These are phyloP conservation scores for Lycorma delicatula DNA, from an alignment of 1,140 invertebrate species.

Conservation along the genomic window DNA sequence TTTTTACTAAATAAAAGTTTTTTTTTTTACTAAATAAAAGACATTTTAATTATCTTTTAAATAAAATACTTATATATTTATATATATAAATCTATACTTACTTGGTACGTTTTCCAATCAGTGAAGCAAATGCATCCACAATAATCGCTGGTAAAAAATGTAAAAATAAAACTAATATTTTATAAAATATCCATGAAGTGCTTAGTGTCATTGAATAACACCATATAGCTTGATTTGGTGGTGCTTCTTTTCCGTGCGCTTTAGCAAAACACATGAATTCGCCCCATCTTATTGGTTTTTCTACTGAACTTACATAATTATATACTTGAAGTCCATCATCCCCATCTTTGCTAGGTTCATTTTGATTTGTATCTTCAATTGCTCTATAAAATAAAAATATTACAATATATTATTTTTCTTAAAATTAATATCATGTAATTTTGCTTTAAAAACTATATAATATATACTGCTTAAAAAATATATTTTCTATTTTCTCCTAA, in stretches of 20 bases:
- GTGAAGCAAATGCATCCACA: slow-evolving; percentile 49
- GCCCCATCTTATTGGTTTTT: slow-evolving; percentile 48
- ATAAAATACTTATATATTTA: slow-evolving; percentile 6
- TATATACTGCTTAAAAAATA: no score
- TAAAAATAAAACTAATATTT: slow-evolving; percentile 44
- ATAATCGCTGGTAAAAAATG: slow-evolving; percentile 59
- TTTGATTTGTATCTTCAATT: slow-evolving; percentile 7
- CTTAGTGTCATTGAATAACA: slow-evolving; percentile 45
- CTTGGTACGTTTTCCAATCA: slow-evolving; percentile 54
- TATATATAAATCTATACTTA: no score
- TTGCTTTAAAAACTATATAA: no score
- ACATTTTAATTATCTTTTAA: neutral
- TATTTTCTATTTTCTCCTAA: no score
- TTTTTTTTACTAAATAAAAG: no score
- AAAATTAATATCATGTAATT: no score
- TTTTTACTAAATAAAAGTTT: no score
- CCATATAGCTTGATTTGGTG: slow-evolving; percentile 38
- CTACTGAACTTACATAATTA: slow-evolving; percentile 46
- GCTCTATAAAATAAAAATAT: neutral
- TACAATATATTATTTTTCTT: no score
- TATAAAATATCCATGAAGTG: slow-evolving; percentile 43
- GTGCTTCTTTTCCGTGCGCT: slow-evolving; percentile 9
- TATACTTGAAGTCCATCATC: slow-evolving; percentile 41
- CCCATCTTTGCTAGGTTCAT: neutral
- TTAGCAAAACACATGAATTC: slow-evolving; percentile 31